Evolutionary conservation across 2,797 vertebrate genomes (phyloP).

Genomic region (Carapus acus): DNA sequence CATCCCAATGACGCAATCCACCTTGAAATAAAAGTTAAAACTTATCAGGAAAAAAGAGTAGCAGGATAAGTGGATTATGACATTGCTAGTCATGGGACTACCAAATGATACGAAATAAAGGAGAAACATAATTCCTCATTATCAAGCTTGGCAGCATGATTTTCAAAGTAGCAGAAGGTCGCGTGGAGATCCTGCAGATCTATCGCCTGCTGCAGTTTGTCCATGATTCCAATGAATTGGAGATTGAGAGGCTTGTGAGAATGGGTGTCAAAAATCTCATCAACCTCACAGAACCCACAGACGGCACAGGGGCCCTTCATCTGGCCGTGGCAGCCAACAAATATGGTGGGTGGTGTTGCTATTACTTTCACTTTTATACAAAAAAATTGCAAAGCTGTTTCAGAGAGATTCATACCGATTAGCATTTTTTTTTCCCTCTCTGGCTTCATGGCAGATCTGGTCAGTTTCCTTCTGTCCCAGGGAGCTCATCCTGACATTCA

Average conservation of each 20-base stretch:
- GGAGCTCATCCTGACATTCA: conserved; percentile 79
- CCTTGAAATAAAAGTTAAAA: too few relatives aligned
- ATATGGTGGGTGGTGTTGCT: conserved; percentile 38
- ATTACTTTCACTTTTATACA: too few relatives aligned
- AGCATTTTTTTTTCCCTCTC: background rate
- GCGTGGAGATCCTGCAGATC: conserved; percentile 80
- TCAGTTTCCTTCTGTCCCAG: conserved; percentile 75
- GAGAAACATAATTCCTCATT: too few relatives aligned
- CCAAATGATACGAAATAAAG: too few relatives aligned
- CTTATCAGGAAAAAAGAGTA: too few relatives aligned
- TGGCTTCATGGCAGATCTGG: conserved; percentile 64
- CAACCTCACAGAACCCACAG: conserved; percentile 79
- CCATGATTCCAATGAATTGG: conserved; percentile 68
- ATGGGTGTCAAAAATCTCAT: conserved; percentile 80
- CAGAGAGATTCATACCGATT: background rate
- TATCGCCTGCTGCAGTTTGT: conserved; percentile 86
- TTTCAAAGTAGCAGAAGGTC: conserved; percentile 63
- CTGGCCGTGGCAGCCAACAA: conserved; percentile 77
- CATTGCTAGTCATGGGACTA: too few relatives aligned
- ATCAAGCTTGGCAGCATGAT: conserved; percentile 38
- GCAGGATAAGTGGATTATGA: too few relatives aligned
- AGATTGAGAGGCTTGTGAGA: conserved; percentile 78
- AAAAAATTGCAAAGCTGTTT: too few relatives aligned
- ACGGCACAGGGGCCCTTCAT: conserved; percentile 79
- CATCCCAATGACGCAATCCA: too few relatives aligned